Percentiles rank a stretch among this genome's conserved stretches.
These are phyloP conservation scores for Gavialis gangeticus DNA, from an alignment of 2,113 vertebrate species.

Conservation along the genomic window DNA sequence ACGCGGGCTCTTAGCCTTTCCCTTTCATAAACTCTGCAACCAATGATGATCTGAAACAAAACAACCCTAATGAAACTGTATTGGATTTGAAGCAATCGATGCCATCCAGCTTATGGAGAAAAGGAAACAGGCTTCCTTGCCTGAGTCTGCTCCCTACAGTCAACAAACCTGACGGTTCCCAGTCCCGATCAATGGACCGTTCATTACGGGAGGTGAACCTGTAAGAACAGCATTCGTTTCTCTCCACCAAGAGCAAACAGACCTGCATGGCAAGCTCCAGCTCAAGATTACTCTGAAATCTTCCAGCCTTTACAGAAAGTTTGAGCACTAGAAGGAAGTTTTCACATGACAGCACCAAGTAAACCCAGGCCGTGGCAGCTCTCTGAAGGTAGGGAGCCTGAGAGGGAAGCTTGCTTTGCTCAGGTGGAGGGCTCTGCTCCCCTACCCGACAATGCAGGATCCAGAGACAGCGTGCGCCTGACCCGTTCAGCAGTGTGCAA, in stretches of 20 bases:
- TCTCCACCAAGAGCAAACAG: constrained; percentile 51
- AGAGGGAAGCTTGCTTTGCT: background rate
- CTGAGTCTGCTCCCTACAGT: constrained; percentile 11
- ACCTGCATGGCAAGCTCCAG: background rate
- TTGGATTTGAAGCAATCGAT: constrained; percentile 54
- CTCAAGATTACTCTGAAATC: background rate
- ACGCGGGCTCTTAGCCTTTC: constrained; percentile 44
- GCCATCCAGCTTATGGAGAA: background rate
- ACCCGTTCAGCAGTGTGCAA: no score
- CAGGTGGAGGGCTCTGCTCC: accelerated
- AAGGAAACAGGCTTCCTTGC: constrained; percentile 24
- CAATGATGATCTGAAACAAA: constrained; percentile 56
- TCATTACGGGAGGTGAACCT: constrained; percentile 35
- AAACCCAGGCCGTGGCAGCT: background rate
- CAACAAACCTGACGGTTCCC: constrained; percentile 52
- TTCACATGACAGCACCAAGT: background rate
- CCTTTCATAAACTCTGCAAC: constrained; percentile 59
- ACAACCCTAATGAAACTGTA: constrained; percentile 63
- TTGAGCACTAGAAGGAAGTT: background rate
- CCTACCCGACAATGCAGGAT: background rate
- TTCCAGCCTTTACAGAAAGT: background rate
- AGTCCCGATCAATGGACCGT: constrained; percentile 47
- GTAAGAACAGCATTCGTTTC: background rate
- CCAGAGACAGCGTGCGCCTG: no score
- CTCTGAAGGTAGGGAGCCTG: background rate